phyloP scores from a whole-genome alignment of 1,140 invertebrate species.

The Cydia amplana region DNA sequence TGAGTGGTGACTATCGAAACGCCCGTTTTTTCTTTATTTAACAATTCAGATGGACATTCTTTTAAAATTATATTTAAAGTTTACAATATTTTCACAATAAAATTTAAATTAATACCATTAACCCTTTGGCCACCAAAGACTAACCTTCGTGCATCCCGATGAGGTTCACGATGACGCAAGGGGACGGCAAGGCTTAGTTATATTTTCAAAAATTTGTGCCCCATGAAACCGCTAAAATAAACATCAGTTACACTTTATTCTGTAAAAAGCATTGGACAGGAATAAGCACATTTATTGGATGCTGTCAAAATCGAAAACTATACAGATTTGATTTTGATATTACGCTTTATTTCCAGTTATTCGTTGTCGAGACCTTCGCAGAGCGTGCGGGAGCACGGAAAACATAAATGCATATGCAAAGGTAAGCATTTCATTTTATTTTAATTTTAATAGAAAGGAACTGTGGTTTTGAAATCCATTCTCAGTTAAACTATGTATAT shows the following conservation, averaged over 20 bases:
- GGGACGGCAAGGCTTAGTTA: too few species aligned
- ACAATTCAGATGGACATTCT: constrained; percentile 27
- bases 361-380: constrained; percentile 67
- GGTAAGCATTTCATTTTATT: constrained; percentile 45
- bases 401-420: constrained; percentile 75
- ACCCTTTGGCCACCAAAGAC: too few species aligned
- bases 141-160: too few species aligned
- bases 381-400: constrained; percentile 63
- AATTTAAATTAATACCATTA: too few species aligned
- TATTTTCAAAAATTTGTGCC: too few species aligned
- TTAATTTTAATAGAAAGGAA: neutral
- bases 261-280: too few species aligned
- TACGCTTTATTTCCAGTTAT: constrained; percentile 57
- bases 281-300: too few species aligned
- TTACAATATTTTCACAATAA: neutral
- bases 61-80: neutral
- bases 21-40: constrained; percentile 40
- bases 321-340: too few species aligned
- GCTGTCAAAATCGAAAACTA: too few species aligned
- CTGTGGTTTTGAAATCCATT: neutral
- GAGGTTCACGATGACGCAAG: too few species aligned
- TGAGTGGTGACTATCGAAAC: constrained; percentile 75
- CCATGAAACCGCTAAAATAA: too few species aligned
- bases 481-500: neutral
- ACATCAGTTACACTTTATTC: too few species aligned